These are phyloP conservation scores for Leptonema lineaticorne DNA, from an alignment of 1,140 invertebrate species.

Conservation along the genomic window DNA sequence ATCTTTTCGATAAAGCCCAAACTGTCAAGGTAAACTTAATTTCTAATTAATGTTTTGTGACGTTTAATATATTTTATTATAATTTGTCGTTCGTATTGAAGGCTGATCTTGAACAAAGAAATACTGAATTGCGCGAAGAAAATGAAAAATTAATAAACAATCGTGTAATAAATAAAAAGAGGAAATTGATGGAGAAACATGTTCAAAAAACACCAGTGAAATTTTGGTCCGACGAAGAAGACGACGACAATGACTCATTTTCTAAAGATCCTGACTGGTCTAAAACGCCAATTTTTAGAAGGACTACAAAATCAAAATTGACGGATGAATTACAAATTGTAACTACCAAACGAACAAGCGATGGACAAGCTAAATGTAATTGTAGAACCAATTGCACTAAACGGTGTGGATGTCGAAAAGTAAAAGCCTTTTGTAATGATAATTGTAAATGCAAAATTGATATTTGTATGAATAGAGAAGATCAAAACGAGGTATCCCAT, in stretches of 20 bases:
- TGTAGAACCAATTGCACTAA: slow-evolving; percentile 63
- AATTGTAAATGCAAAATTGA: slow-evolving; percentile 58
- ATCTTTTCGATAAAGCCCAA: slow-evolving; percentile 32
- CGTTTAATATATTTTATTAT: not conserved
- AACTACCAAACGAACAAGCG: slow-evolving; percentile 56
- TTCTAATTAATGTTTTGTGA: slow-evolving; percentile 20
- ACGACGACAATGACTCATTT: slow-evolving; percentile 51
- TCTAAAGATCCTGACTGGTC: slow-evolving; percentile 69
- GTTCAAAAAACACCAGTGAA: slow-evolving; percentile 40
- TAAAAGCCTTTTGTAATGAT: slow-evolving; percentile 49
- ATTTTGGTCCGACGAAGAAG: slow-evolving; percentile 46
- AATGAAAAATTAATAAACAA: slow-evolving; percentile 45
- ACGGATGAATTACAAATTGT: slow-evolving; percentile 29
- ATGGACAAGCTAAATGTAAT: slow-evolving; percentile 58
- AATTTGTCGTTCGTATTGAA: slow-evolving; percentile 42
- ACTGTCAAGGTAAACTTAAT: slow-evolving; percentile 37
- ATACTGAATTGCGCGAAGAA: slow-evolving; percentile 50
- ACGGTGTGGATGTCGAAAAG: slow-evolving; percentile 61
- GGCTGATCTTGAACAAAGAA: slow-evolving; percentile 52
- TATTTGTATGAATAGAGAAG: slow-evolving; percentile 54
- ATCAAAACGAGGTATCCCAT: slow-evolving; percentile 38
- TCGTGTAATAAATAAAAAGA: slow-evolving; percentile 46
- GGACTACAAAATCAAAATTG: not conserved
- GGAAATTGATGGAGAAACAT: slow-evolving; percentile 1
- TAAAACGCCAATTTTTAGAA: slow-evolving; percentile 54